Evolutionary conservation across 2,797 vertebrate species (phyloP).

Genomic region (Myripristis jacobus): DNA sequence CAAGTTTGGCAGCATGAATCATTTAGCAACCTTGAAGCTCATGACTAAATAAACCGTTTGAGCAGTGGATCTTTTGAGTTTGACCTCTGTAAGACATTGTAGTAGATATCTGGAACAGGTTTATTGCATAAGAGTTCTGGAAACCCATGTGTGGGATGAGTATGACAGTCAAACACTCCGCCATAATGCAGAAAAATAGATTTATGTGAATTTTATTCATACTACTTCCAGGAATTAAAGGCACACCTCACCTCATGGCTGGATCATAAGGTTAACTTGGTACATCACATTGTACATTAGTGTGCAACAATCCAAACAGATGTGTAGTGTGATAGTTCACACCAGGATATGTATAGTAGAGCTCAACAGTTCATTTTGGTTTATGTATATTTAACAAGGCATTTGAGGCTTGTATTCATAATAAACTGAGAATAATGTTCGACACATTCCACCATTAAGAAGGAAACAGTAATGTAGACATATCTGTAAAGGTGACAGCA

Average conservation of each 20-base stretch:
- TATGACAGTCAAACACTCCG: neutral
- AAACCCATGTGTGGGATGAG: no score
- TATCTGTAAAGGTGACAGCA: neutral
- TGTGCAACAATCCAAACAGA: neutral
- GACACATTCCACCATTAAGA: neutral
- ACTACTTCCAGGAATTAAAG: conserved; percentile 22
- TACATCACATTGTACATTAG: conserved; percentile 21
- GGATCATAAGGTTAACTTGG: conserved; percentile 6
- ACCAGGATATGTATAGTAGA: neutral
- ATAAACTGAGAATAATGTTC: neutral
- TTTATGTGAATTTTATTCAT: conserved; percentile 48
- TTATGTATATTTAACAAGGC: neutral
- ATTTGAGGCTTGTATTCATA: neutral
- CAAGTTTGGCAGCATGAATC: neutral
- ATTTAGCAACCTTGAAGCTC: neutral
- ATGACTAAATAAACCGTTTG: neutral
- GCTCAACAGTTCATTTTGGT: neutral
- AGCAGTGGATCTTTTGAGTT: no score
- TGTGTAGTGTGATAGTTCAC: neutral
- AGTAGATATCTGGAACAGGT: no score
- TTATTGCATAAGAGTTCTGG: no score
- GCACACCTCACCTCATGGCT: neutral
- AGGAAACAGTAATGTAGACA: neutral
- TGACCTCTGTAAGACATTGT: no score
- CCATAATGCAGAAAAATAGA: neutral